Evolutionary conservation across 2,797 vertebrate genomes (phyloP), one percentile per base, ranked within the genome.

Genomic region (Argya squamiceps): DNA sequence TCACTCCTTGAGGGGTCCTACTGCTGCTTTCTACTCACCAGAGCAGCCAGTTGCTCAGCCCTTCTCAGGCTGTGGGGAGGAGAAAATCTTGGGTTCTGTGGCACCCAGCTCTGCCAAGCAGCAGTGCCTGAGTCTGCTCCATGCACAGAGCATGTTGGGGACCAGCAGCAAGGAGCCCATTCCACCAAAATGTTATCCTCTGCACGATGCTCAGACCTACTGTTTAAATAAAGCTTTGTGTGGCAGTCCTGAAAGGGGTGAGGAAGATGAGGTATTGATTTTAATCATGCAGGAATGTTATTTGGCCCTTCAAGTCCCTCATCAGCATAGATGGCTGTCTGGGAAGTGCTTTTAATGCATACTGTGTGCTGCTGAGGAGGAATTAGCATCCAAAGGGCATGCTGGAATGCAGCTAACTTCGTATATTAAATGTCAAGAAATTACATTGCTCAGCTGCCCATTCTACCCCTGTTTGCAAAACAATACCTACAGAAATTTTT

Each of bases 81-180:
- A 62, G 73, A 5, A 2, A 0, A 62, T 24, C 0, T 0, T 1
- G 3, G 37, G 3, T 32, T 58, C 23, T 6, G 10, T 13, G 22
- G 24, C 15, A 24, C 53, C 34, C 1, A 0, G 32, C 23, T 49
- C 34, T 43, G 30, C 20, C 32, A 17, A 32, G 22, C 18, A 0
- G 20, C 23, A 7, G 3, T 52, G 37, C 19, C 46, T 68, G 59
- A 60, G 65, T 22, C 0, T 0, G 43, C 12, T 80, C 52, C 7
- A 1, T 46, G 26, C 1, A 0, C 1, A 1, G 0, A 41, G 27
- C 69, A 22, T 14, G 7, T 9, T 0, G 0, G 34, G n/a, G 32
- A 41, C 2, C 3, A 63, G 41, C 4, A 41, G 2, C 10, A 39
- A 47, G 30, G 21, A 62, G 34, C 53, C 22, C 29, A 2, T 56